Conservation (phyloP, 1,140 invertebrate genomes). For the Nasonia giraulti region DNA sequence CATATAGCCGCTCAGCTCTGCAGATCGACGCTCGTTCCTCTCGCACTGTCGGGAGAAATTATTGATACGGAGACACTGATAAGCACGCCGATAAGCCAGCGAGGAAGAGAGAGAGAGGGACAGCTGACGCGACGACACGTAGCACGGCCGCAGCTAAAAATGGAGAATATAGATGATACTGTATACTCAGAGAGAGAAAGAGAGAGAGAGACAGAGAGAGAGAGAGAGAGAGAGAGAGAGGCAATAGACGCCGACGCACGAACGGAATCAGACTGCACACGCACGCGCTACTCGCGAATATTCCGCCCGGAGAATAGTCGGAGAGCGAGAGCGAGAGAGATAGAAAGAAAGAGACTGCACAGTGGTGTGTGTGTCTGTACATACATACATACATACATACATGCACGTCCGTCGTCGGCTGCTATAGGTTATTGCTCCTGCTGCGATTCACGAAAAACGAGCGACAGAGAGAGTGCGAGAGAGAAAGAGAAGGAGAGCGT, state of each 20-base stretch:
- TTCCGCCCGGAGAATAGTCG: constrained; percentile 2
- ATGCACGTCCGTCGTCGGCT: background rate
- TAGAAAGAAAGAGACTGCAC: background rate
- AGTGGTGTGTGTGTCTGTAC: background rate
- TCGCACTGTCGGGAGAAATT: background rate
- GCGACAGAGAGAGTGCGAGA: background rate
- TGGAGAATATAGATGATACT: background rate
- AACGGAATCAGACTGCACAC: background rate
- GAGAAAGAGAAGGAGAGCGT: background rate
- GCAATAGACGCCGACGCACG: background rate
- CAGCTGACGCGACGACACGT: background rate
- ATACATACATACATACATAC: background rate
- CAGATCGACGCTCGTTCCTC: background rate
- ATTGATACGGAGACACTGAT: background rate
- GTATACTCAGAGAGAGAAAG: background rate
- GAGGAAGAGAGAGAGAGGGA: background rate
- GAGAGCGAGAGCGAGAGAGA: background rate
- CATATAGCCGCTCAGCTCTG: too few relatives aligned
- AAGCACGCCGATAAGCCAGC: background rate
- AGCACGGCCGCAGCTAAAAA: background rate
- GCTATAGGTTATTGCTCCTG: constrained; percentile 10
- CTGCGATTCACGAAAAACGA: constrained; percentile 28
- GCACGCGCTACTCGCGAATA: constrained; percentile 40
- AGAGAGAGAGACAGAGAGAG: background rate
- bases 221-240: background rate